Conservation (phyloP, 2,797 vertebrate species). For the Sylvilagus floridanus region DNA sequence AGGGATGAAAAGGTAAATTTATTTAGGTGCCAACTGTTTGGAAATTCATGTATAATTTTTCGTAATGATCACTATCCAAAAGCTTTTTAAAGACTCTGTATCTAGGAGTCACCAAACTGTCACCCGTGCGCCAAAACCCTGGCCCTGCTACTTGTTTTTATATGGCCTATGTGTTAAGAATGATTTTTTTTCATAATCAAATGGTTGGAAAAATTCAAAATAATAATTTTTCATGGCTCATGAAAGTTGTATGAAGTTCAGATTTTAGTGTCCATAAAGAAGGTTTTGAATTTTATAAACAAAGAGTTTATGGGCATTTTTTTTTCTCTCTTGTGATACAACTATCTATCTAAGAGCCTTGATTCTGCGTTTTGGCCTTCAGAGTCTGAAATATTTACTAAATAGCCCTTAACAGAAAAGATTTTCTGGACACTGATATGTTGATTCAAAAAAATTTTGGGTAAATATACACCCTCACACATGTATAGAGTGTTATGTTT, state of each 20-base stretch:
- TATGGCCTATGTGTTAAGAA: background rate
- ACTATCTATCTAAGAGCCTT: background rate
- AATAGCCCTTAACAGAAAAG: slow-evolving; percentile 13
- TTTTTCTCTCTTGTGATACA: background rate
- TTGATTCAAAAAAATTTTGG: background rate
- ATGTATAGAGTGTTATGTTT: background rate
- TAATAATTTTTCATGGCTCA: background rate
- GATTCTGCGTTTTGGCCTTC: background rate
- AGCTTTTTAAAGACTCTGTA: too few relatives aligned
- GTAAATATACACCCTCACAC: background rate
- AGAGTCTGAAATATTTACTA: background rate
- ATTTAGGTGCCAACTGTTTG: too few relatives aligned
- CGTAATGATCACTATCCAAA: too few relatives aligned
- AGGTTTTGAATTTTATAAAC: slow-evolving; percentile 2
- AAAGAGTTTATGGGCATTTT: slow-evolving; percentile 5
- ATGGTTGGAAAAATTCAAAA: background rate
- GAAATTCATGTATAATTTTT: too few relatives aligned
- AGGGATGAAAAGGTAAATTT: too few relatives aligned
- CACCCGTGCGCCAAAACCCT: background rate
- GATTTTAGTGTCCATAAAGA: background rate
- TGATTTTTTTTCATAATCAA: background rate
- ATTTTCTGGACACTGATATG: background rate
- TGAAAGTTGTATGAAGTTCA: background rate
- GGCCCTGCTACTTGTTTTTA: background rate
- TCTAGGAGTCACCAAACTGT: background rate